A percentile compares a stretch with the other conserved stretches of the same genome.
Evolutionary conservation across 2,113 vertebrate genomes (phyloP).

Genomic region (Cyrtonyx montezumae): DNA sequence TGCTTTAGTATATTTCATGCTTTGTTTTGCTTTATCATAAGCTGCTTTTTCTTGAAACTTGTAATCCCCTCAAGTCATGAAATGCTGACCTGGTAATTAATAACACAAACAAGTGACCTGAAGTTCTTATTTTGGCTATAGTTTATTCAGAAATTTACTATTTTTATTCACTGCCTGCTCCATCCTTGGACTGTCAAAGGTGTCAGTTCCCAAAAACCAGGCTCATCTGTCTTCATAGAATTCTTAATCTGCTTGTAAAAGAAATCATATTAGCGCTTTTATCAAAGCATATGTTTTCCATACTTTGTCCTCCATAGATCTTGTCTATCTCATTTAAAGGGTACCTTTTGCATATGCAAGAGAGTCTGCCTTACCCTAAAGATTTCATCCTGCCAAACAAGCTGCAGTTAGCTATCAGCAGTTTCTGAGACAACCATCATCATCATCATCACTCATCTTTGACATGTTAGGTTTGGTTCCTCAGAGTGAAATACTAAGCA

Average conservation of each 20-base stretch:
- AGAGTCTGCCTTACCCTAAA: background rate
- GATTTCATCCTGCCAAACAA: slow-evolving; percentile 18
- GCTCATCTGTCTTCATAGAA: background rate
- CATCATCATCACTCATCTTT: background rate
- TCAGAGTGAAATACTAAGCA: background rate
- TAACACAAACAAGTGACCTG: background rate
- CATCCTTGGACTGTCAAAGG: background rate
- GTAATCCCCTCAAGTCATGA: background rate
- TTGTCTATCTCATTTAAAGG: background rate
- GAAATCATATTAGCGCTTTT: slow-evolving; percentile 6
- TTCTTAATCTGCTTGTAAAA: slow-evolving; percentile 39
- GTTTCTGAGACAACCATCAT: background rate
- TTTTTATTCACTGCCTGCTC: background rate
- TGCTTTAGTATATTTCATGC: background rate
- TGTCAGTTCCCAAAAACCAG: background rate
- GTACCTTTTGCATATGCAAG: background rate
- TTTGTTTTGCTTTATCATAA: background rate
- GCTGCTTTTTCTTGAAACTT: slow-evolving; percentile 32
- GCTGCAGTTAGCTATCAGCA: slow-evolving; percentile 16
- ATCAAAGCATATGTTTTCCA: slow-evolving; percentile 20
- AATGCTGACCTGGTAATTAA: slow-evolving; percentile 24
- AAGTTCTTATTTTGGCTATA: background rate
- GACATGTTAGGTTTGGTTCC: background rate
- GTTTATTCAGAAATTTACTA: background rate
- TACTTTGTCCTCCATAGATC: slow-evolving; percentile 3